A percentile compares a stretch with the other conserved stretches of the same genome.
These are phyloP conservation scores for Neosalanx taihuensis DNA, from an alignment of 2,797 vertebrate genomes.

Conservation along the genomic window DNA sequence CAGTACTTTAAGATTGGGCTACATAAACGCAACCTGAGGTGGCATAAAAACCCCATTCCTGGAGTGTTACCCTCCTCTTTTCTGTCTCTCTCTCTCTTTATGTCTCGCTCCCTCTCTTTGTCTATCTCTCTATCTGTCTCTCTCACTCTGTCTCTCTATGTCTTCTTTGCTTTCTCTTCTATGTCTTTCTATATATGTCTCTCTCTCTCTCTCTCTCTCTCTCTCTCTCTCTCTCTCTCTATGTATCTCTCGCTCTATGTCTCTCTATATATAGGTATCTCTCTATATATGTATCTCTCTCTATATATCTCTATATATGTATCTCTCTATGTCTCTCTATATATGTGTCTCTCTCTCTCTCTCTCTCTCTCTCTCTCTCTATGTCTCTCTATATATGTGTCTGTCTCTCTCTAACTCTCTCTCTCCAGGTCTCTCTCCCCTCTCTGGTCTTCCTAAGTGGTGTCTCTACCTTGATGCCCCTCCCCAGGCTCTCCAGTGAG, in stretches of 20 bases:
- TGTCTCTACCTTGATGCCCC: conserved; percentile 85
- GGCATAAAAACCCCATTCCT: too few relatives aligned
- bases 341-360: conserved; percentile 6
- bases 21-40: too few relatives aligned
- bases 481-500: conserved; percentile 89
- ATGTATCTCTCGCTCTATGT: too few relatives aligned
- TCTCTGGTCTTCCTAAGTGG: conserved; percentile 40
- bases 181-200: background rate
- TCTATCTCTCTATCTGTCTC: conserved; percentile 1
- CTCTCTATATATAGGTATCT: too few relatives aligned
- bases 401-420: background rate
- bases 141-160: conserved; percentile 9
- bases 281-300: too few relatives aligned
- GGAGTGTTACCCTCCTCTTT: too few relatives aligned
- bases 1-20: too few relatives aligned
- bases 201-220: too few relatives aligned
- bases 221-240: too few relatives aligned
- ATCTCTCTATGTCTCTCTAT: background rate
- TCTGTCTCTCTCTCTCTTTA: too few relatives aligned
- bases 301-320: background rate
- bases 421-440: conserved; percentile 32
- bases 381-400: background rate
- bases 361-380: background rate
- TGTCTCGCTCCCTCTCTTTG: background rate
- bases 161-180: conserved; percentile 2